Conservation (phyloP, 2,888 invertebrate genomes). For the Imbricaverruca yamaguchii region DNA sequence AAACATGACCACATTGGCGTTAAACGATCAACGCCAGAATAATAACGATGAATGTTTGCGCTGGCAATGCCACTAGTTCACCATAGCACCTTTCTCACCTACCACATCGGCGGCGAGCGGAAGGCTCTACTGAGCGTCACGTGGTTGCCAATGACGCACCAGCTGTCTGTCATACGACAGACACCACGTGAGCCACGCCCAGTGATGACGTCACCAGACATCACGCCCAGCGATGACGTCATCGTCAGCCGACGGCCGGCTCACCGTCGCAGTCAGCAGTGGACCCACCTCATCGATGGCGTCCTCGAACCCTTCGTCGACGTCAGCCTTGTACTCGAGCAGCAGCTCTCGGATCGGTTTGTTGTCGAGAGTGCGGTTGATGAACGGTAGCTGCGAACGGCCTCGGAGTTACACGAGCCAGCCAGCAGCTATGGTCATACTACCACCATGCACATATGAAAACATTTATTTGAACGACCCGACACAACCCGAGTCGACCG, state of each 20-base stretch:
- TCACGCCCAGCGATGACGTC: background rate
- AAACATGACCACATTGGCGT: too few species aligned
- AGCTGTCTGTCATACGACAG: background rate
- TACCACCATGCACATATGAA: too few species aligned
- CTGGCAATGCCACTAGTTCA: too few species aligned
- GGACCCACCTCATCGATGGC: slow-evolving; percentile 60
- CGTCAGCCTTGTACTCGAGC: slow-evolving; percentile 92
- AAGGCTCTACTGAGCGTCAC: background rate
- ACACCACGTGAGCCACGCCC: background rate
- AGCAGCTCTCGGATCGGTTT: slow-evolving; percentile 83
- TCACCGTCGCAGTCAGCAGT: too few species aligned
- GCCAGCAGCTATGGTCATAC: too few species aligned
- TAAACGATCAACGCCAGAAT: too few species aligned
- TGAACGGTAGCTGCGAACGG: slow-evolving; percentile 65
- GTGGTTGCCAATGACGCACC: background rate
- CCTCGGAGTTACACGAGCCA: background rate
- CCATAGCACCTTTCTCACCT: too few species aligned
- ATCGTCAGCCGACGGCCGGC: background rate
- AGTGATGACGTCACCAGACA: background rate
- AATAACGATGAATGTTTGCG: too few species aligned
- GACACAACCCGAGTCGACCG: too few species aligned
- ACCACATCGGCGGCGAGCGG: too few species aligned
- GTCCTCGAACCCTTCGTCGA: slow-evolving; percentile 72
- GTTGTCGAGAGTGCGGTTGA: slow-evolving; percentile 66
- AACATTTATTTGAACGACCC: too few species aligned